Evolutionary conservation across 2,888 invertebrate species (phyloP).

Genomic region (Panorpa germanica): DNA sequence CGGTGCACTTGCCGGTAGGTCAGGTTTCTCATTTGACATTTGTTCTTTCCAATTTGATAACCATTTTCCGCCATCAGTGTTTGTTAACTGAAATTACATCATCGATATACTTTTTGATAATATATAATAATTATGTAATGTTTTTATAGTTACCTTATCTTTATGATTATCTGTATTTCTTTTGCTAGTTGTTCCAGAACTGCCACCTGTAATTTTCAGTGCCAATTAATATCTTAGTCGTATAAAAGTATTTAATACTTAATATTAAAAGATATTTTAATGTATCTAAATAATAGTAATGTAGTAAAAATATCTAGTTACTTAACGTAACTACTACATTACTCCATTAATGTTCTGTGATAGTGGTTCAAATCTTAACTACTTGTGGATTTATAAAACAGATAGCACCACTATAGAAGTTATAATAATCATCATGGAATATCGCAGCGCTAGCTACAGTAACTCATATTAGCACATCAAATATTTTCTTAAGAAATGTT

Average conservation of each 20-base stretch:
- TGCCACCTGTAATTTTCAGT: conserved; percentile 14
- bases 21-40: conserved; percentile 21
- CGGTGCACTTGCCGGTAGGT: background rate
- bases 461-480: background rate
- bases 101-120: background rate
- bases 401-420: conserved; percentile 1
- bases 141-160: conserved; percentile 10
- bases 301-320: too few relatives aligned
- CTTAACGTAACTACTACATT: too few relatives aligned
- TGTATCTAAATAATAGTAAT: too few relatives aligned
- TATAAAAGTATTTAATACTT: too few relatives aligned
- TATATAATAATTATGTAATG: conserved; percentile 11
- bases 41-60: conserved; percentile 40
- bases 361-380: too few relatives aligned
- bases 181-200: conserved; percentile 17
- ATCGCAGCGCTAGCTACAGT: background rate
- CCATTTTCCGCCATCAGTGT: conserved; percentile 32
- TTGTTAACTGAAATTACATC: conserved; percentile 20
- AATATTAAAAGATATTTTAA: too few relatives aligned
- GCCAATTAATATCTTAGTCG: too few relatives aligned
- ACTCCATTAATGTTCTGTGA: too few relatives aligned
- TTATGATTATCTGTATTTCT: conserved; percentile 19
- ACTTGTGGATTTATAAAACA: too few relatives aligned
- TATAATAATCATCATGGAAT: background rate
- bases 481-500: conserved; percentile 14